Evolutionary conservation across 2,888 invertebrate genomes (phyloP), one percentile per base, ranked within the genome.

Genomic region (Phragmatobia fuliginosa): DNA sequence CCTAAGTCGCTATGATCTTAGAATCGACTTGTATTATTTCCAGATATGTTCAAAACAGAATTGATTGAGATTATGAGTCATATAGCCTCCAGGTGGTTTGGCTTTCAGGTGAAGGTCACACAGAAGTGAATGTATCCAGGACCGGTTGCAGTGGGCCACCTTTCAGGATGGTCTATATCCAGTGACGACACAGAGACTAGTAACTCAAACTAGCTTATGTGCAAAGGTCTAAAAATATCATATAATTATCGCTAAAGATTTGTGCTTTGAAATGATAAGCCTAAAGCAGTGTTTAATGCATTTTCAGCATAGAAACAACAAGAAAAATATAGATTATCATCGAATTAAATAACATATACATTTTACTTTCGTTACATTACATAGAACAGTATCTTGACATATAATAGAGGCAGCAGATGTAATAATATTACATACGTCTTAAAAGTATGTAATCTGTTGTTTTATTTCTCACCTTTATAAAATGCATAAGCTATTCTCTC

Each of bases 251-350:
- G 25, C 59, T 72, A 75, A 74, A 36, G 66, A 68, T 76, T 80
- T 79, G 79, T 79, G 79, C 70, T 67, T 65, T 49, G n/a, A 41
- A 72, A 66, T 49, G 14, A 62, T 31, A 61, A 14, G 38, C n/a
- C 61, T 70, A 61, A 68, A 75, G 60, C 67, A 65, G 66, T 62
- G 28, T 66, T 62, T 31, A 14, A 38, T 68, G 61, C 7, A 49
- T 45, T 28, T 32, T 21, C n/a, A 49, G 63, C 25, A 25, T 33
- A 32, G 41, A 45, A 49, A 33, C 25, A 66, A 36, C 31, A 38
- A 32, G 41, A 41, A n/a, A 38, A 21, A 66, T 32, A 59, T 18
- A 10, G n/a, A 28, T 4, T 62, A 21, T 28, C 28, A 2, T 62
- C 41, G 8, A 41, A 41, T 28, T 21, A 41, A 62, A 28, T 62